Evolutionary conservation across 2,888 invertebrate species (phyloP).

Genomic region (Tanypteryx hageni): DNA sequence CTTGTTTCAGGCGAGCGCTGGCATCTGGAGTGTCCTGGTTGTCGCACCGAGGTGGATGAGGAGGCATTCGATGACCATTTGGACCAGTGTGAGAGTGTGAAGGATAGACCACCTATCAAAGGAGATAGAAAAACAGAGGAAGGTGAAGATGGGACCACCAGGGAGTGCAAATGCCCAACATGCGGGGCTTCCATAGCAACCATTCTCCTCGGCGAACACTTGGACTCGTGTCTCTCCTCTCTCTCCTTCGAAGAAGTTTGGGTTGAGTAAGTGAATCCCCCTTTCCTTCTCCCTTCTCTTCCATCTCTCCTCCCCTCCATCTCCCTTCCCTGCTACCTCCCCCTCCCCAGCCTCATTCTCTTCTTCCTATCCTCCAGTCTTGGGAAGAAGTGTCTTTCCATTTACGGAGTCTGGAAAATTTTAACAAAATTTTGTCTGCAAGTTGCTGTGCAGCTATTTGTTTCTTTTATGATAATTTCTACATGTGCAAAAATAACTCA

Average conservation of each 20-base stretch:
- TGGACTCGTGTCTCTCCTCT: conserved; percentile 45
- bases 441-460: too few relatives aligned
- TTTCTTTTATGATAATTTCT: too few relatives aligned
- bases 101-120: background rate
- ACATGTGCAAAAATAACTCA: too few relatives aligned
- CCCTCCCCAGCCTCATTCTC: too few relatives aligned
- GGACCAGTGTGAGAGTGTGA: background rate
- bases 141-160: background rate
- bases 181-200: background rate
- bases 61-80: conserved; percentile 29
- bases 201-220: background rate
- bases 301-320: too few relatives aligned
- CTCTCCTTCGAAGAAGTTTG: conserved; percentile 20
- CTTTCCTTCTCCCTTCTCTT: too few relatives aligned
- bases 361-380: too few relatives aligned
- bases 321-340: too few relatives aligned
- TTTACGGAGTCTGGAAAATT: too few relatives aligned
- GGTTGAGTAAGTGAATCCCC: background rate
- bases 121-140: background rate
- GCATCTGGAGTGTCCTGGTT: conserved; percentile 38
- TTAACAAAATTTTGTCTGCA: too few relatives aligned
- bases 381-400: too few relatives aligned
- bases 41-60: background rate
- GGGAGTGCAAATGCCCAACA: background rate
- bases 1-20: background rate